phyloP scores from a whole-genome alignment of 2,113 vertebrate species.

The Lamprologus tigripictilis region DNA sequence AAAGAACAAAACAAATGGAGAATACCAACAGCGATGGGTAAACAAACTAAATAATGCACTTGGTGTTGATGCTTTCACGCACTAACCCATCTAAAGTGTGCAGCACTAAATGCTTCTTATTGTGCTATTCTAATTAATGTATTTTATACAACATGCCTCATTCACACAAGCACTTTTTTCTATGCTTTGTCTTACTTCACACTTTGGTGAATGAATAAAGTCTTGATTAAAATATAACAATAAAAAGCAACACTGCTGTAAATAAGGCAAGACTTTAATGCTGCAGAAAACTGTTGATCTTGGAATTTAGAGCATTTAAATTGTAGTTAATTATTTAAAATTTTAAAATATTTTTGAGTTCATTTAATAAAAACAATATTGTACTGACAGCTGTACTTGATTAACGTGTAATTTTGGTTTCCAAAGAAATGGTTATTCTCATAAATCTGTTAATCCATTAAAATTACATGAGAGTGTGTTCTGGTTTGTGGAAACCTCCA shows the following conservation, averaged over 20 bases:
- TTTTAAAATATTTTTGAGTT: background rate
- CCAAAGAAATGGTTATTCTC: background rate
- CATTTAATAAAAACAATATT: background rate
- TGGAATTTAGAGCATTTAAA: background rate
- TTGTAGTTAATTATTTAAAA: background rate
- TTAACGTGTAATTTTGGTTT: background rate
- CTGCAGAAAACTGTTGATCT: too few species aligned
- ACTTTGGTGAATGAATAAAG: background rate
- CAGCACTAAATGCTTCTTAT: background rate
- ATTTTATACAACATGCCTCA: background rate
- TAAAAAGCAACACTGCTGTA: background rate
- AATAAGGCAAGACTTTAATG: background rate
- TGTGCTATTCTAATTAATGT: background rate
- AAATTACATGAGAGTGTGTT: background rate
- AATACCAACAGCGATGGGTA: background rate
- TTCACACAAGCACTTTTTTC: background rate
- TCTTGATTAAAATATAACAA: background rate
- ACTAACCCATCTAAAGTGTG: background rate
- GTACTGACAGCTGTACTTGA: background rate
- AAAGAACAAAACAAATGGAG: background rate
- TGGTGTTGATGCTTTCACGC: background rate
- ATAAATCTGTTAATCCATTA: background rate
- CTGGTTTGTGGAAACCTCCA: background rate
- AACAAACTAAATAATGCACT: background rate
- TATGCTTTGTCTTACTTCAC: background rate